Evolutionary conservation across 1,140 invertebrate species (phyloP).

Genomic region (Drosophila kikkawai): DNA sequence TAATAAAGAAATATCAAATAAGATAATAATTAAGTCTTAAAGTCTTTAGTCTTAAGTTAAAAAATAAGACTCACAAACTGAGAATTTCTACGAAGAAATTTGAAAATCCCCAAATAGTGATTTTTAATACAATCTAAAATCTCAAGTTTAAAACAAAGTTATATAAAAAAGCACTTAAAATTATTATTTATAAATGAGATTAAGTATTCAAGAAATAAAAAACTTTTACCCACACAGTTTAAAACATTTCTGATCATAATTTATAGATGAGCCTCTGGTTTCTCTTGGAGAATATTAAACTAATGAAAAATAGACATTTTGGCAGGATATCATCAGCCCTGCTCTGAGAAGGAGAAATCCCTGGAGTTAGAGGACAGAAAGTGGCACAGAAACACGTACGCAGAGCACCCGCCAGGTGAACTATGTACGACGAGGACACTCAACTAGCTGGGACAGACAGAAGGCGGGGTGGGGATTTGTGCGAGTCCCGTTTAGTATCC

Average conservation of each 20-base stretch:
- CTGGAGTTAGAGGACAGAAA: conserved; percentile 4
- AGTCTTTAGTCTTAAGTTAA: too few species aligned
- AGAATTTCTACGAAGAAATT: not conserved
- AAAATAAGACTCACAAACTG: not conserved
- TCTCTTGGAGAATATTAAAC: conserved; percentile 34
- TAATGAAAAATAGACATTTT: conserved; percentile 60
- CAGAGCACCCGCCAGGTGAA: conserved; percentile 24
- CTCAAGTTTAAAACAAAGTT: not conserved
- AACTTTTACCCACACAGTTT: too few species aligned
- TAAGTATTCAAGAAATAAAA: not conserved
- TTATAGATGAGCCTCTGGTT: conserved; percentile 16
- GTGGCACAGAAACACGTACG: conserved; percentile 59
- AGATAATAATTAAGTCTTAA: not conserved
- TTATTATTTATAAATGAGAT: conserved; percentile 7
- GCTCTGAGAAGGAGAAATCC: conserved; percentile 5
- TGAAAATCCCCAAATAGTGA: not conserved
- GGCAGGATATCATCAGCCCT: conserved; percentile 37
- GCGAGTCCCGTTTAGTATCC: conserved; percentile 23
- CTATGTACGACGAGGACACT: conserved; percentile 44
- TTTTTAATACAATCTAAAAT: not conserved
- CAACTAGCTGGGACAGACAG: conserved; percentile 35
- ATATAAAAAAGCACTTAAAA: not conserved
- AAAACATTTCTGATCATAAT: not conserved
- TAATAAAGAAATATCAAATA: not conserved
- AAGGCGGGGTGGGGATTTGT: conserved; percentile 7